A percentile compares a stretch with the other conserved stretches of the same genome.
phyloP scores from a whole-genome alignment of 2,113 vertebrate genomes.

The Marmota flaviventris region DNA sequence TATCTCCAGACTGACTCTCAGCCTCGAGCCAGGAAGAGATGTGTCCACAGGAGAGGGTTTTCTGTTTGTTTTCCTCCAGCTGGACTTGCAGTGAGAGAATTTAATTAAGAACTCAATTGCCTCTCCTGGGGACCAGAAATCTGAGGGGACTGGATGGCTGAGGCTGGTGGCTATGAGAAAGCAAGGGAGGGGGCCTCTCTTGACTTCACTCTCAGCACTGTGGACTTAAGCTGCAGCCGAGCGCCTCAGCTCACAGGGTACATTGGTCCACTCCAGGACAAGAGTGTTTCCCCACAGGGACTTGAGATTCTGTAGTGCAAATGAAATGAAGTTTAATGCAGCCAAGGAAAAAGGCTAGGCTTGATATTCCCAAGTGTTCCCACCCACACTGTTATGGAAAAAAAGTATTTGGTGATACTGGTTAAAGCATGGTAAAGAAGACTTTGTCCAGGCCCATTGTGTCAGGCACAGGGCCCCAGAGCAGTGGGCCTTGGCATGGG shows the following conservation, averaged over 20 bases:
- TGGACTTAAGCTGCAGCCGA: neutral
- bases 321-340: slow-evolving; percentile 30
- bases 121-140: slow-evolving; percentile 36
- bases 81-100: slow-evolving; percentile 66
- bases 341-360: neutral
- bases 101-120: slow-evolving; percentile 73
- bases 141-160: neutral
- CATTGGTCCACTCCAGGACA: neutral
- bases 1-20: slow-evolving; percentile 20
- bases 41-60: slow-evolving; percentile 1
- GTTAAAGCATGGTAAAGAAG: neutral
- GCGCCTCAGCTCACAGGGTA: neutral
- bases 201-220: neutral
- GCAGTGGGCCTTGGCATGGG: neutral
- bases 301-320: neutral
- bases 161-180: neutral
- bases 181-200: neutral
- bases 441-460: neutral
- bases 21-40: neutral
- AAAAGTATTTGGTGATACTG: neutral
- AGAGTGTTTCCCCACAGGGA: neutral
- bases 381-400: neutral
- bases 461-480: neutral
- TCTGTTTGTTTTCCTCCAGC: slow-evolving; percentile 66
- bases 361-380: neutral